Conservation (phyloP, 2,888 invertebrate species). For the Magallana nippona region DNA sequence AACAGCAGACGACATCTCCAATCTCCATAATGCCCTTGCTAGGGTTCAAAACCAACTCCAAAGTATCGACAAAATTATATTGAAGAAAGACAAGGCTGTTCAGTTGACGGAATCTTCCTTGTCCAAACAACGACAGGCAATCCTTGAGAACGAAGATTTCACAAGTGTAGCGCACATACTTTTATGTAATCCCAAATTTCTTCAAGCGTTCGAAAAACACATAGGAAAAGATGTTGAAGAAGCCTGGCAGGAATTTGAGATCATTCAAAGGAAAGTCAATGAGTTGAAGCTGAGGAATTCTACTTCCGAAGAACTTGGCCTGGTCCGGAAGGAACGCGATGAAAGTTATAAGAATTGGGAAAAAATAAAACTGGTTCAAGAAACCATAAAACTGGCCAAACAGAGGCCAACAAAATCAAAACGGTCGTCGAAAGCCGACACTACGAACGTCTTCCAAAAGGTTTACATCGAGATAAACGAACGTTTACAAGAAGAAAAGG, state of each 20-base stretch:
- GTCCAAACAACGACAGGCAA: slow-evolving; percentile 58
- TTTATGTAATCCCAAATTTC: slow-evolving; percentile 60
- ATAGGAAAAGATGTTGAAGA: slow-evolving; percentile 66
- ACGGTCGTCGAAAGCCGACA: slow-evolving; percentile 50
- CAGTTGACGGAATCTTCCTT: slow-evolving; percentile 62
- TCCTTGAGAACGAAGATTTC: slow-evolving; percentile 61
- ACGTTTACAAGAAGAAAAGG: slow-evolving; percentile 59
- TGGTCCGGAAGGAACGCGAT: slow-evolving; percentile 60
- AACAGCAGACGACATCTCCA: slow-evolving; percentile 57
- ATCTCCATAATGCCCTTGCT: slow-evolving; percentile 55
- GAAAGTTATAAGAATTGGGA: slow-evolving; percentile 54
- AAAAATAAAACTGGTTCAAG: slow-evolving; percentile 62
- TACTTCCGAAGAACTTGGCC: slow-evolving; percentile 45
- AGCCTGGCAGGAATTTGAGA: slow-evolving; percentile 58
- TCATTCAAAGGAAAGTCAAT: slow-evolving; percentile 61
- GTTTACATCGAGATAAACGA: slow-evolving; percentile 67
- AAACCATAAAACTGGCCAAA: slow-evolving; percentile 69
- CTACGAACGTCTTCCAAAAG: slow-evolving; percentile 62
- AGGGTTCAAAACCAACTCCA: slow-evolving; percentile 56
- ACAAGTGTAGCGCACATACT: slow-evolving; percentile 59
- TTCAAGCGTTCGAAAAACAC: slow-evolving; percentile 61
- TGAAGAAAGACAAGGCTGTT: slow-evolving; percentile 60
- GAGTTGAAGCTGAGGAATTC: slow-evolving; percentile 49
- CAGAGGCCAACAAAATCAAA: slow-evolving; percentile 54
- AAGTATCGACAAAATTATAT: slow-evolving; percentile 60